Evolutionary conservation across 2,888 invertebrate genomes (phyloP), one percentile per base, ranked within the genome.

Genomic region (Lasioglossum calceatum): DNA sequence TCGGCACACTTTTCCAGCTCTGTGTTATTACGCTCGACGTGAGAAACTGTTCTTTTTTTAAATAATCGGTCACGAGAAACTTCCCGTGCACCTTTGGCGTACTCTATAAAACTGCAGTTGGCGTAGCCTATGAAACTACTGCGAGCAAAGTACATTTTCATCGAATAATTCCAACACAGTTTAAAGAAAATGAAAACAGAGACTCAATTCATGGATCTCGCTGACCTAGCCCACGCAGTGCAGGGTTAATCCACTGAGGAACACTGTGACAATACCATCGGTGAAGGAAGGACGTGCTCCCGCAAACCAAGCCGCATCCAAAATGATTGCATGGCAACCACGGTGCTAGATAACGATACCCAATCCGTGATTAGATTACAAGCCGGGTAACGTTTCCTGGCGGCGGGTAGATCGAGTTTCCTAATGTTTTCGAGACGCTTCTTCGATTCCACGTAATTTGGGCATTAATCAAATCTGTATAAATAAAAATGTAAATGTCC

Each of bases 311-410:
- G 14, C 5, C 16, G 14, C 16, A 1, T n/a, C 16, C 2, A 27
- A 44, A 72, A 72, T 44, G 10, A 72, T 44, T n/a, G 42, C 42
- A 27, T 0, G 36, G n/a, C 27, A 39, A 76, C 36, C 47, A 16
- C 71, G 36, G 12, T 14, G 36, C 1, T n/a, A 19, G 36, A 73
- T 85, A 85, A 85, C 85, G 76, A 76, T 70, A 39, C 73, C 71
- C 54, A 71, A 75, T 32, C 10, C 74, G 84, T 79, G 85, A 85
- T 84, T 64, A 71, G 74, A 44, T 81, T 77, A 73, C 61, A 14
- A 54, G 32, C n/a, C 39, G 19, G 7, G 19, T 23, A 23, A 19
- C 23, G 19, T 39, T 36, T 23, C 67, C 36, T 14, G 0, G 27
- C 32, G 2, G 2, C 32, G 14, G 32, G 16, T 16, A 64, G 16